Evolutionary conservation across 2,113 vertebrate species (phyloP), one percentile per base, ranked within the genome.

Genomic region (Coreoperca whiteheadi): DNA sequence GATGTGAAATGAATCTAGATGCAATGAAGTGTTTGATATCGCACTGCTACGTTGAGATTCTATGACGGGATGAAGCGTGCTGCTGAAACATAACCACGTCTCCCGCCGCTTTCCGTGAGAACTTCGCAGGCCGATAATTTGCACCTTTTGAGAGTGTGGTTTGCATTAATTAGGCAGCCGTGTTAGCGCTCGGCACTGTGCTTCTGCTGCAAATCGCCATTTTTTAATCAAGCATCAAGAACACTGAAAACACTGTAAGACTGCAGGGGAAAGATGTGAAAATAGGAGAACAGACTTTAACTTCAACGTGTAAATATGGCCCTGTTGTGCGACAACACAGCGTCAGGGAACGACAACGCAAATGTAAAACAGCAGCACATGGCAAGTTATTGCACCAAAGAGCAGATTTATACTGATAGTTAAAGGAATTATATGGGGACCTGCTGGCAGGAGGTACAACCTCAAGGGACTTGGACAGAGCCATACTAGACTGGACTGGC

Each of bases 391-490:
- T 56, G 66, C 72, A 56, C 18, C 18, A 15, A 11, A 48, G 4
- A 28, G 50, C 70, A 78, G 79, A 21, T 48, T 7, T 71, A 39
- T 18, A 16, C 78, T 63, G 64, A 66, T 60, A 63, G 82, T 80
- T 77, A 67, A 72, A 74, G 30, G 15, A 78, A 79, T 80, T 88
- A 81, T 68, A 88, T 60, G 65, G 32, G 69, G 80, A 84, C 70
- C 54, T 65, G 73, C 69, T 91, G 92, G 84, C 83, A 77, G 61
- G 80, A 83, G 25, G 70, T 8, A 25, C 21, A 56, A 90, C 91
- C 88, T 91, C 89, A 89, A 78, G 54, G 85, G 85, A 72, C 53
- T 84, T 84, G 81, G 82, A 84, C 59, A 3, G 61, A 63, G 61
- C 59, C 34, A 9, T 1, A 8, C 61, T 74, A 54, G 53, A 82